Conservation (phyloP, 2,888 invertebrate species). For the Sphaeridia pumilis region DNA sequence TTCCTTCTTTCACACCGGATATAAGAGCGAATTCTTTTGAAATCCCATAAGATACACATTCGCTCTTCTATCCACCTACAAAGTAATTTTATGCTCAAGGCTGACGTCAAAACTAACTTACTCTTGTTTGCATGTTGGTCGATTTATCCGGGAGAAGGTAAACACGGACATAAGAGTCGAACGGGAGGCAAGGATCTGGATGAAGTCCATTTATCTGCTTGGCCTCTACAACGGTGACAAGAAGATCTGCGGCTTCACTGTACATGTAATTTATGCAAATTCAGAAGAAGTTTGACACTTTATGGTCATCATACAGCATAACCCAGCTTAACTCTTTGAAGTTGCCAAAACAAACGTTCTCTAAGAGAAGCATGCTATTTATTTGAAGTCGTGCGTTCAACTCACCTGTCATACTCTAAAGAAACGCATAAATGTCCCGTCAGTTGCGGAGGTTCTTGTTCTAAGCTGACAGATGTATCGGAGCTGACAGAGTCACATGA, state of each 20-base stretch:
- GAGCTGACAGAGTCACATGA: constrained; percentile 72
- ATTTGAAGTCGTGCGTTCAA: too few species aligned
- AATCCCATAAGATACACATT: neutral
- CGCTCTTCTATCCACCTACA: neutral
- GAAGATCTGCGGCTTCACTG: constrained; percentile 48
- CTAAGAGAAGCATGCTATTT: too few species aligned
- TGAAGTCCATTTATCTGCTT: constrained; percentile 55
- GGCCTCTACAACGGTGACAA: constrained; percentile 63
- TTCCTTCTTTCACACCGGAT: too few species aligned
- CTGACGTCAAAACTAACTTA: too few species aligned
- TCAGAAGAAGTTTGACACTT: too few species aligned
- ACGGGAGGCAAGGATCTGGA: constrained; percentile 46
- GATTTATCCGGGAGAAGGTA: constrained; percentile 60
- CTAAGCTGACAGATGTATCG: constrained; percentile 60
- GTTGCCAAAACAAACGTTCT: too few species aligned
- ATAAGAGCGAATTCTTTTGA: too few species aligned
- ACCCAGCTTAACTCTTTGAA: too few species aligned
- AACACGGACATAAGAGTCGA: constrained; percentile 65
- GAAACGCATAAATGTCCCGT: constrained; percentile 66
- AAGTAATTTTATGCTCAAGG: neutral
- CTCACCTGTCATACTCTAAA: constrained; percentile 65
- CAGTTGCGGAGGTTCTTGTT: constrained; percentile 53
- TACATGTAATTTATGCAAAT: too few species aligned
- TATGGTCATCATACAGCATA: too few species aligned
- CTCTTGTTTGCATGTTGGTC: constrained; percentile 55